These are phyloP conservation scores for Drosophila simulans DNA, from an alignment of 1,140 invertebrate genomes.

Conservation along the genomic window DNA sequence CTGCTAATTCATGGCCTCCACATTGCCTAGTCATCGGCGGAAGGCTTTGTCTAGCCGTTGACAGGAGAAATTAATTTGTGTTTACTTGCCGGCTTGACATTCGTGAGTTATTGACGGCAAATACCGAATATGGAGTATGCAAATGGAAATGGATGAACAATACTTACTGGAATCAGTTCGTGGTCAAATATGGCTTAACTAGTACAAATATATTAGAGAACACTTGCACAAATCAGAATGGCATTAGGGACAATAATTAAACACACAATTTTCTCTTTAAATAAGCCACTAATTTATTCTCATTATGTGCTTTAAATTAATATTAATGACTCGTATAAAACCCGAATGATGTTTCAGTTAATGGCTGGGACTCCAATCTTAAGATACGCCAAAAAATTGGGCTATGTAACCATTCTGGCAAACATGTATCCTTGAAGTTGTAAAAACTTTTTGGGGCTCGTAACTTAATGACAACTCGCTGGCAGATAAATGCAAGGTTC, in stretches of 20 bases:
- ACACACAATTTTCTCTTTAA: neutral
- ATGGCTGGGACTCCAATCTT: slow-evolving; percentile 16
- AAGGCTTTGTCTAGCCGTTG: slow-evolving; percentile 48
- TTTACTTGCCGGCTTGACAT: slow-evolving; percentile 28
- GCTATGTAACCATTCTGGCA: neutral
- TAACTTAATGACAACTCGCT: slow-evolving; percentile 29
- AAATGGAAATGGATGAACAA: slow-evolving; percentile 7
- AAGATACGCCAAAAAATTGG: neutral
- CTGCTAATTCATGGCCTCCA: slow-evolving; percentile 40
- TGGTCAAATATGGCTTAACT: neutral
- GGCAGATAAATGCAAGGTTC: slow-evolving; percentile 13
- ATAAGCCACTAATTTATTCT: slow-evolving; percentile 2
- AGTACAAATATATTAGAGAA: neutral
- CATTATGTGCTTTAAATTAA: slow-evolving; percentile 15
- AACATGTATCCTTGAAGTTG: slow-evolving; percentile 2
- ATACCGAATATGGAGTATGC: slow-evolving; percentile 15
- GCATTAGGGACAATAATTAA: too few relatives aligned
- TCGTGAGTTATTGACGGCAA: slow-evolving; percentile 28
- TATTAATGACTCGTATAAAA: slow-evolving; percentile 10
- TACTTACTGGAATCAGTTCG: neutral
- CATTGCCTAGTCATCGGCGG: slow-evolving; percentile 35
- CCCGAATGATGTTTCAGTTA: slow-evolving; percentile 11
- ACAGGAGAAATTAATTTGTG: slow-evolving; percentile 57
- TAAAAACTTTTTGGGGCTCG: slow-evolving; percentile 18
- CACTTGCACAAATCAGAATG: too few relatives aligned